phyloP scores from a whole-genome alignment of 2,888 invertebrate species.

The Andrena praecox region DNA sequence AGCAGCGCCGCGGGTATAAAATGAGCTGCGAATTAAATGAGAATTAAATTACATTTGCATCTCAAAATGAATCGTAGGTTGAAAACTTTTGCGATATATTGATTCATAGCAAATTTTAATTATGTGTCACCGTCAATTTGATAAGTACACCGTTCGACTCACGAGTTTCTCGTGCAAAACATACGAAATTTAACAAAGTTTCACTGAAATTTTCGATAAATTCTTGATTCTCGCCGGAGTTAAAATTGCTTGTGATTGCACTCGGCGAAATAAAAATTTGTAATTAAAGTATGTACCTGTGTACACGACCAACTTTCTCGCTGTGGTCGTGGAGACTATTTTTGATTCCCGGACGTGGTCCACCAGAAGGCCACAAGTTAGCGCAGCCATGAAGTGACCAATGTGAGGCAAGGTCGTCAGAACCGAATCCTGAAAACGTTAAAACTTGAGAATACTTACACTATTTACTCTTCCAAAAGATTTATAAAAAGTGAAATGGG shows the following conservation, averaged over 20 bases:
- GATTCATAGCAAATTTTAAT: too few species aligned
- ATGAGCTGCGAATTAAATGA: conserved; percentile 84
- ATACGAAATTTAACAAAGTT: too few species aligned
- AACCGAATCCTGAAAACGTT: conserved; percentile 85
- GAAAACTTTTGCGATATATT: too few species aligned
- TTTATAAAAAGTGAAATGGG: background rate
- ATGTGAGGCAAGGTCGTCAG: conserved; percentile 87
- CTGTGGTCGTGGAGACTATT: conserved; percentile 87
- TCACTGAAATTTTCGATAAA: too few species aligned
- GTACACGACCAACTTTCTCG: conserved; percentile 87
- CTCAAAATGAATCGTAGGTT: background rate
- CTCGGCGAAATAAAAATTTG: background rate
- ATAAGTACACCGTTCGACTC: too few species aligned
- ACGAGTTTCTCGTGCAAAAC: too few species aligned
- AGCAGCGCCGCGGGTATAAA: conserved; percentile 87
- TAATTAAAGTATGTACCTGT: conserved; percentile 82
- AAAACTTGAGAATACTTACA: background rate
- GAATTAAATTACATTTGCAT: background rate
- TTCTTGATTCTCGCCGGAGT: too few species aligned
- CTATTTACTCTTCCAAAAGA: background rate
- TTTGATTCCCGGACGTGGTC: conserved; percentile 86
- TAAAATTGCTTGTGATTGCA: too few species aligned
- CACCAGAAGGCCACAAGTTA: conserved; percentile 87
- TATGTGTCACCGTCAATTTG: too few species aligned
- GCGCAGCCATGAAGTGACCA: conserved; percentile 87